A percentile compares a stretch with the other conserved stretches of the same genome.
Evolutionary conservation across 1,140 invertebrate species (phyloP).

Genomic region (Drosophila ohnishii): DNA sequence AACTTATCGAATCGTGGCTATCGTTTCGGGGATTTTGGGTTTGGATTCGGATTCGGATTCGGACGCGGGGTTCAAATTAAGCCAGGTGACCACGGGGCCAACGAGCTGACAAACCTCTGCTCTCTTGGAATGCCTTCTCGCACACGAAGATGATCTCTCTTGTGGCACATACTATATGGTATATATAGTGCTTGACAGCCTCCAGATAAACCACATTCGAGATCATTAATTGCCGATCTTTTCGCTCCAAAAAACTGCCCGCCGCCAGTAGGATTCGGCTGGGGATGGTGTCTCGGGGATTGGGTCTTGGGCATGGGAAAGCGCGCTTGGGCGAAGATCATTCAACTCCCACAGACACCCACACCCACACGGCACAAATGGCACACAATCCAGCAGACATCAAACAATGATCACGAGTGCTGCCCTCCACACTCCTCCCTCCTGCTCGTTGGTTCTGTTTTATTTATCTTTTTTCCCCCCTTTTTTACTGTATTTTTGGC

Average conservation of each 20-base stretch:
- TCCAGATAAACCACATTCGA: slow-evolving; percentile 67
- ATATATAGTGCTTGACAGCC: slow-evolving; percentile 31
- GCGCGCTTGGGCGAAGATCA: slow-evolving; percentile 39
- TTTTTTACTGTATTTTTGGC: background rate
- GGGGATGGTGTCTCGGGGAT: background rate
- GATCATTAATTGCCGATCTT: slow-evolving; percentile 75
- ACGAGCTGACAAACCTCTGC: slow-evolving; percentile 76
- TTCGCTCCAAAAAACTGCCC: slow-evolving; percentile 55
- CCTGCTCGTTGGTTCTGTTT: slow-evolving; percentile 11
- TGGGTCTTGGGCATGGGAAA: slow-evolving; percentile 42
- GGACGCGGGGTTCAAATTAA: slow-evolving; percentile 59
- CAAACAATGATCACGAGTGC: slow-evolving; percentile 67
- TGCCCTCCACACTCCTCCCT: slow-evolving; percentile 19
- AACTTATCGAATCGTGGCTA: slow-evolving; percentile 73
- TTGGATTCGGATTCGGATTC: background rate
- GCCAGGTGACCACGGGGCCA: slow-evolving; percentile 78
- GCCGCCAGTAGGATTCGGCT: slow-evolving; percentile 37
- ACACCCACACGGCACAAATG: slow-evolving; percentile 53
- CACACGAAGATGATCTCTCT: slow-evolving; percentile 50
- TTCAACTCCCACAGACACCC: slow-evolving; percentile 54
- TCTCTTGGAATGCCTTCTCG: slow-evolving; percentile 46
- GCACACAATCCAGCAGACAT: slow-evolving; percentile 44
- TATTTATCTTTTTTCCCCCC: background rate
- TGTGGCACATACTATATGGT: slow-evolving; percentile 13
- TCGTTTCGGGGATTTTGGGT: slow-evolving; percentile 37